These are phyloP conservation scores for Criorhina ranunculi DNA, from an alignment of 2,888 invertebrate genomes.

Conservation along the genomic window DNA sequence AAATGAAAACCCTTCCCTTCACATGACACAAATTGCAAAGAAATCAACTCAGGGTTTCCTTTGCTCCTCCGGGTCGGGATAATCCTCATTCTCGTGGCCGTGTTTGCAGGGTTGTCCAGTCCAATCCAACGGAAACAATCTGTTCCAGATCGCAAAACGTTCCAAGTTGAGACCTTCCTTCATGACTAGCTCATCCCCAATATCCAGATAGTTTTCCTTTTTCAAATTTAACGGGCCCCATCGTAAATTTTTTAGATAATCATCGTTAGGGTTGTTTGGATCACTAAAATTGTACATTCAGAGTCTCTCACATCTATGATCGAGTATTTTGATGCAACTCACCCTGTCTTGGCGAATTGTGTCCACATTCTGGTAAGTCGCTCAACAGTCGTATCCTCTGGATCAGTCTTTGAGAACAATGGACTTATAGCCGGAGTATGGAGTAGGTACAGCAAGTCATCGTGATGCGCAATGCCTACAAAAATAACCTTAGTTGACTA, in stretches of 20 bases:
- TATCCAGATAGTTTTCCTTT: constrained; percentile 80
- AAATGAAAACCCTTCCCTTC: no score
- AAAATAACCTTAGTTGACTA: background rate
- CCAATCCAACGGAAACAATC: constrained; percentile 77
- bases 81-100: constrained; percentile 20
- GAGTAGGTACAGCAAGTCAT: constrained; percentile 85
- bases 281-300: constrained; percentile 77
- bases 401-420: constrained; percentile 81
- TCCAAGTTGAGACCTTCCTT: constrained; percentile 77
- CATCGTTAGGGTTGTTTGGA: constrained; percentile 81
- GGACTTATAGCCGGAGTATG: constrained; percentile 80
- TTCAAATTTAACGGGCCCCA: constrained; percentile 80
- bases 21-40: background rate
- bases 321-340: background rate
- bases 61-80: constrained; percentile 32
- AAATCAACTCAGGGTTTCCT: background rate
- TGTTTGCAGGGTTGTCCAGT: constrained; percentile 40
- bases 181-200: constrained; percentile 79
- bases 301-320: background rate
- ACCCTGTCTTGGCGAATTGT: constrained; percentile 83
- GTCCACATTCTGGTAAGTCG: constrained; percentile 84
- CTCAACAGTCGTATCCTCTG: constrained; percentile 84
- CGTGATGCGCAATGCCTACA: constrained; percentile 85
- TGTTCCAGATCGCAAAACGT: constrained; percentile 77
- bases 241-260: constrained; percentile 78